phyloP scores from a whole-genome alignment of 2,797 vertebrate species.

The Macroramphosus scolopax region DNA sequence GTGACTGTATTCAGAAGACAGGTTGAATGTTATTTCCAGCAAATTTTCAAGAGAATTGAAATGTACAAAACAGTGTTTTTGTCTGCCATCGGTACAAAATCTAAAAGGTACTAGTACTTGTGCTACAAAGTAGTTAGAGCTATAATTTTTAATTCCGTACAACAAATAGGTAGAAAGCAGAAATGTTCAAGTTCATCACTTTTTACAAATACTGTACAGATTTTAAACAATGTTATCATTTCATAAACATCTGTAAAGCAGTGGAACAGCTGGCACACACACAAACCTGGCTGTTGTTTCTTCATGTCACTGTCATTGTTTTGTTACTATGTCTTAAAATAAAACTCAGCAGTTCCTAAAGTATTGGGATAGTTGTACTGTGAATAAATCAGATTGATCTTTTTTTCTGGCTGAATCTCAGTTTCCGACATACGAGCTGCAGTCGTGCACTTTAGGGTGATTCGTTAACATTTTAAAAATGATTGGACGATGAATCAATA shows the following conservation, averaged over 20 bases:
- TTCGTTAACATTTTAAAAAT: too few relatives aligned
- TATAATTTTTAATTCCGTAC: conserved; percentile 40
- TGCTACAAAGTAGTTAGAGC: conserved; percentile 63
- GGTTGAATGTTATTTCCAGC: conserved; percentile 51
- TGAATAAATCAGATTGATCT: background rate
- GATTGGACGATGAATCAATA: too few relatives aligned
- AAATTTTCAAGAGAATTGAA: conserved; percentile 55
- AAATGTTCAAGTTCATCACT: conserved; percentile 52
- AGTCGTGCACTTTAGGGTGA: too few relatives aligned
- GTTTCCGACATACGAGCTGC: too few relatives aligned
- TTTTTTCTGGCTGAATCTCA: too few relatives aligned
- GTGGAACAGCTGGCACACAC: conserved; percentile 39
- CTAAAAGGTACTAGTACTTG: conserved; percentile 52
- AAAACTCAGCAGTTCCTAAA: too few relatives aligned
- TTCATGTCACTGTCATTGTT: too few relatives aligned
- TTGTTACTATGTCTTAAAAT: too few relatives aligned
- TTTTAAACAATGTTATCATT: conserved; percentile 50
- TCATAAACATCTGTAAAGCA: conserved; percentile 49
- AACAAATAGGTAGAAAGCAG: conserved; percentile 63
- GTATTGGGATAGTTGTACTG: conserved; percentile 24
- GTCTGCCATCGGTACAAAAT: conserved; percentile 69
- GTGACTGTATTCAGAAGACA: conserved; percentile 58
- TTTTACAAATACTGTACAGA: conserved; percentile 65
- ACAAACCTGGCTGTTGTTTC: too few relatives aligned
- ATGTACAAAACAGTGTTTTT: conserved; percentile 64